These are phyloP conservation scores for Fragum fragum DNA, from an alignment of 2,888 invertebrate genomes.

Conservation along the genomic window DNA sequence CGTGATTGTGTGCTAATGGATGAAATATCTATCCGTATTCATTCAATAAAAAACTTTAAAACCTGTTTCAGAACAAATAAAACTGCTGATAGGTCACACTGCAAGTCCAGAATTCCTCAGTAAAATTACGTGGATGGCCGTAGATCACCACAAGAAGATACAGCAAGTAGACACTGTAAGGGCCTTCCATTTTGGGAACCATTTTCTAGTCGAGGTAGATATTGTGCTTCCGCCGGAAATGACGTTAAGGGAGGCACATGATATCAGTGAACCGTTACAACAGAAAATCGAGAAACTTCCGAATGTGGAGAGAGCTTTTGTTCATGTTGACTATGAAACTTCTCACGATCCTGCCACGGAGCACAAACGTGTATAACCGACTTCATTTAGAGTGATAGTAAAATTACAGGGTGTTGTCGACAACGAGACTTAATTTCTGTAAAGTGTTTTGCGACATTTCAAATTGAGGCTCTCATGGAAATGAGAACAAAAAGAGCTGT, in stretches of 20 bases:
- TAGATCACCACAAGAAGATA: constrained; percentile 85
- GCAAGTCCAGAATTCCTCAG: constrained; percentile 86
- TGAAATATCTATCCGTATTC: neutral
- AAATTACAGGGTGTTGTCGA: too few relatives aligned
- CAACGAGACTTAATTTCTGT: too few relatives aligned
- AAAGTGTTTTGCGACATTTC: too few relatives aligned
- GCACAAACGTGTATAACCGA: constrained; percentile 86
- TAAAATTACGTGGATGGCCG: constrained; percentile 85
- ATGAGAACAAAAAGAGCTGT: too few relatives aligned
- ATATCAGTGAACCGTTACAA: constrained; percentile 88
- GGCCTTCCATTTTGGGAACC: constrained; percentile 88
- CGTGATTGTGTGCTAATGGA: too few relatives aligned
- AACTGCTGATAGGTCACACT: constrained; percentile 84
- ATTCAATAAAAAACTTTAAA: neutral
- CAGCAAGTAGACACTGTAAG: constrained; percentile 87
- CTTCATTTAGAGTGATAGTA: too few relatives aligned
- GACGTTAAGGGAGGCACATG: constrained; percentile 87
- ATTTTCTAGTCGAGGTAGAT: constrained; percentile 87
- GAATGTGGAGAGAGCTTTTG: constrained; percentile 88
- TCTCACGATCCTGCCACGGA: constrained; percentile 76
- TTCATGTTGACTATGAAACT: constrained; percentile 88
- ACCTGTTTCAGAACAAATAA: constrained; percentile 82
- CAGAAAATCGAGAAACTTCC: constrained; percentile 87
- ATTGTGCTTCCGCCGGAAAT: constrained; percentile 87
- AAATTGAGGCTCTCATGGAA: too few relatives aligned